These are phyloP conservation scores for Limulus polyphemus DNA, from an alignment of 2,888 invertebrate genomes.

Conservation along the genomic window DNA sequence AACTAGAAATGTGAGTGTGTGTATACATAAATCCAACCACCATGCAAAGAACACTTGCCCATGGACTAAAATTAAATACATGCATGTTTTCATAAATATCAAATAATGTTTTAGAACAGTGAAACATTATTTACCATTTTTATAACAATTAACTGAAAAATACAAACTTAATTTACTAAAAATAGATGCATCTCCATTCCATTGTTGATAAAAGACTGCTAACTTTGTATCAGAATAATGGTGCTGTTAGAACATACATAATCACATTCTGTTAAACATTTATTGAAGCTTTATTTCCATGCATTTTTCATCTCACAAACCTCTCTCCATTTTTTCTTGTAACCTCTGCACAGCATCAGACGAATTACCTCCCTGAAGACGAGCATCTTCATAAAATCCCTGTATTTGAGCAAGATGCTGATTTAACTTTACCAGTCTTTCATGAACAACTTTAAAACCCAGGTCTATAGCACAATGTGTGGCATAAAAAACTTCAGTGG, in stretches of 20 bases:
- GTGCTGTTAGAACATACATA: background rate
- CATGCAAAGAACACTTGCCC: too few species aligned
- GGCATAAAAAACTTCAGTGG: slow-evolving; percentile 82
- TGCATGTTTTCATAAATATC: too few species aligned
- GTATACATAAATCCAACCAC: too few species aligned
- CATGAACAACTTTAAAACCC: slow-evolving; percentile 43
- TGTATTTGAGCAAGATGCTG: slow-evolving; percentile 57
- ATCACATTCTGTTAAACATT: background rate
- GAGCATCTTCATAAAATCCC: slow-evolving; percentile 55
- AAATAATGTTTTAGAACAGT: too few species aligned
- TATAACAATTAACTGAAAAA: too few species aligned
- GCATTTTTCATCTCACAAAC: background rate
- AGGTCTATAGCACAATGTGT: slow-evolving; percentile 75
- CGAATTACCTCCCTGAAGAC: slow-evolving; percentile 43
- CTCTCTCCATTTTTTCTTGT: slow-evolving; percentile 21
- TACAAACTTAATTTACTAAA: too few species aligned
- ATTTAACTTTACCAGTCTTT: slow-evolving; percentile 45
- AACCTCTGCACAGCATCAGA: slow-evolving; percentile 17
- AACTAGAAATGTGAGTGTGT: too few species aligned
- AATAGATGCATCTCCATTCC: slow-evolving; percentile 34
- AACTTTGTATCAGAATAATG: background rate
- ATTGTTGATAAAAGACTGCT: background rate
- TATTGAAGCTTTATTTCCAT: background rate
- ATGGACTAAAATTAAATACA: too few species aligned
- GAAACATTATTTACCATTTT: too few species aligned